These are phyloP conservation scores for Griposia aprilina DNA, from an alignment of 2,888 invertebrate genomes.

Conservation along the genomic window DNA sequence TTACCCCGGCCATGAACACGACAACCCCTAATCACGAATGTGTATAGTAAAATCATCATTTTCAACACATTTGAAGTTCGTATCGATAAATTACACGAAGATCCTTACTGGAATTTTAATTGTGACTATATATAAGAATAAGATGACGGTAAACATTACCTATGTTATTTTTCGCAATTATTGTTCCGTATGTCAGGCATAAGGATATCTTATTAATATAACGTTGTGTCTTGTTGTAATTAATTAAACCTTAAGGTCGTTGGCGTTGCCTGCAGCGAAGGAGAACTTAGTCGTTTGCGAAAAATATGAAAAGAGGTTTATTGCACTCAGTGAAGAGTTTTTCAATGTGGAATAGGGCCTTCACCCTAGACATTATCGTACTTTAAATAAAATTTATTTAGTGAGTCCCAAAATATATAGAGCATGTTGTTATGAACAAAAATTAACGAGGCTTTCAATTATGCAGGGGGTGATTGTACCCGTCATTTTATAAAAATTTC, in stretches of 20 bases:
- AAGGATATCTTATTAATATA: slow-evolving; percentile 57
- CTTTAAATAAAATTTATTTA: not conserved
- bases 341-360: not conserved
- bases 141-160: not conserved
- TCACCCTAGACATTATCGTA: too few relatives aligned
- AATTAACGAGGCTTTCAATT: not conserved
- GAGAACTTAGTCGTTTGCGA: slow-evolving; percentile 39
- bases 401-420: not conserved
- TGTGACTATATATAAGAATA: slow-evolving; percentile 4
- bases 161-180: slow-evolving; percentile 27
- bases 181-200: slow-evolving; percentile 16
- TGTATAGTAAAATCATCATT: slow-evolving; percentile 78
- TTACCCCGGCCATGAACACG: slow-evolving; percentile 74
- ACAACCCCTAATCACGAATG: slow-evolving; percentile 79
- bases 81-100: slow-evolving; percentile 38
- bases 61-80: slow-evolving; percentile 64
- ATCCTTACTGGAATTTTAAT: slow-evolving; percentile 25
- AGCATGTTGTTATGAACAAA: not conserved
- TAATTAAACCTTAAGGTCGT: slow-evolving; percentile 66
- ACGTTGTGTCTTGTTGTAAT: slow-evolving; percentile 60
- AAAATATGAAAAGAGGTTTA: slow-evolving; percentile 46
- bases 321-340: slow-evolving; percentile 12
- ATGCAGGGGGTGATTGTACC: too few relatives aligned
- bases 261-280: slow-evolving; percentile 58
- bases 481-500: too few relatives aligned